Evolutionary conservation across 2,888 invertebrate species (phyloP).

Genomic region (Oxycera nigricornis): DNA sequence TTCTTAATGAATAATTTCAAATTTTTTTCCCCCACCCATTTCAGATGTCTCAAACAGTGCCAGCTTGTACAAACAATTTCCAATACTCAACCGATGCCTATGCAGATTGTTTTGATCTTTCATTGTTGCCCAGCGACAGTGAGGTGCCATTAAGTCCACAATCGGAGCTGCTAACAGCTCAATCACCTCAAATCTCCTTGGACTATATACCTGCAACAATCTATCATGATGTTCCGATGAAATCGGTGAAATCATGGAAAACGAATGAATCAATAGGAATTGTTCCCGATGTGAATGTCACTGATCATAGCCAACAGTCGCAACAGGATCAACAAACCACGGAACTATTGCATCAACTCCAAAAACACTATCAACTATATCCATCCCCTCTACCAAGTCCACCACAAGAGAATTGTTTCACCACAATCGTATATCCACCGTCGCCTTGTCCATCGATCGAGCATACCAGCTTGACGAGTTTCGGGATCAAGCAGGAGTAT

Average conservation of each 20-base stretch:
- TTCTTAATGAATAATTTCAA: neutral
- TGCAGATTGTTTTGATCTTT: constrained; percentile 74
- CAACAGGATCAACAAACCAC: constrained; percentile 36
- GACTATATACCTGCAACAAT: constrained; percentile 54
- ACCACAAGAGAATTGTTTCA: constrained; percentile 52
- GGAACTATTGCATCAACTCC: constrained; percentile 50
- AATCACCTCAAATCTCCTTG: constrained; percentile 46
- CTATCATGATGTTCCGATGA: constrained; percentile 53
- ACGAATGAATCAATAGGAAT: constrained; percentile 44
- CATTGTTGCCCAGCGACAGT: constrained; percentile 71
- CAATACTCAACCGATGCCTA: constrained; percentile 53
- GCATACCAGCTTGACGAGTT: constrained; percentile 47
- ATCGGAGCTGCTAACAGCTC: constrained; percentile 59
- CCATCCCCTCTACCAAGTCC: constrained; percentile 60
- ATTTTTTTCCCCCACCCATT: neutral
- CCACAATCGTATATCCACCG: constrained; percentile 48
- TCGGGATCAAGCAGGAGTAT: constrained; percentile 64
- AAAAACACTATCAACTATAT: constrained; percentile 50
- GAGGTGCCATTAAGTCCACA: constrained; percentile 63
- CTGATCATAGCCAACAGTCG: neutral
- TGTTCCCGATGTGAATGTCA: constrained; percentile 41
- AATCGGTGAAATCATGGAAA: constrained; percentile 59
- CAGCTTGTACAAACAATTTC: constrained; percentile 10
- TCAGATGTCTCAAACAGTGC: constrained; percentile 42
- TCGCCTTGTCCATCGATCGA: constrained; percentile 60